phyloP scores from a whole-genome alignment of 2,888 invertebrate species.

The Heliothis peltigera region DNA sequence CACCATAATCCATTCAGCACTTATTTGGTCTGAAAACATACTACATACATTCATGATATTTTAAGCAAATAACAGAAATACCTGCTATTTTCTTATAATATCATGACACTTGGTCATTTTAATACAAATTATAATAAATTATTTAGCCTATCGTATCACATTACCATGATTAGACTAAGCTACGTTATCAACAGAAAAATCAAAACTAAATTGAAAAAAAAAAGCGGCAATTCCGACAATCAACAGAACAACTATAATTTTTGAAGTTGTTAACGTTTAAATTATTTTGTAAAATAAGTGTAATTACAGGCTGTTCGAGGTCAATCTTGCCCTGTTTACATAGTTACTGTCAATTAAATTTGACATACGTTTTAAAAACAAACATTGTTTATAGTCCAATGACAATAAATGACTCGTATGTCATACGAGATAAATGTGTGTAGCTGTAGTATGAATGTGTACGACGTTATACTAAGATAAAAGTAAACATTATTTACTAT shows the following conservation, averaged over 20 bases:
- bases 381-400: neutral
- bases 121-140: too few species aligned
- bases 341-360: neutral
- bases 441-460: neutral
- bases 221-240: neutral
- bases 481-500: too few species aligned
- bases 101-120: too few species aligned
- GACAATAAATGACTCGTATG: neutral
- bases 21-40: too few species aligned
- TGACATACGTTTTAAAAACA: neutral
- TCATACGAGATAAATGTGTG: neutral
- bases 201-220: neutral
- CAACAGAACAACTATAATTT: neutral
- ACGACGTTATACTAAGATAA: neutral
- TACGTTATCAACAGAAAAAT: neutral
- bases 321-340: too few species aligned
- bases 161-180: neutral
- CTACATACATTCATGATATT: too few species aligned
- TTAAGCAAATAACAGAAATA: too few species aligned
- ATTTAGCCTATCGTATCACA: too few species aligned
- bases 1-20: too few species aligned
- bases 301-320: neutral
- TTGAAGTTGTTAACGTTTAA: neutral
- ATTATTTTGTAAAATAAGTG: neutral
- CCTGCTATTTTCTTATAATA: too few species aligned